phyloP scores from a whole-genome alignment of 1,140 invertebrate genomes.

The Pomphorhynchus laevis region DNA sequence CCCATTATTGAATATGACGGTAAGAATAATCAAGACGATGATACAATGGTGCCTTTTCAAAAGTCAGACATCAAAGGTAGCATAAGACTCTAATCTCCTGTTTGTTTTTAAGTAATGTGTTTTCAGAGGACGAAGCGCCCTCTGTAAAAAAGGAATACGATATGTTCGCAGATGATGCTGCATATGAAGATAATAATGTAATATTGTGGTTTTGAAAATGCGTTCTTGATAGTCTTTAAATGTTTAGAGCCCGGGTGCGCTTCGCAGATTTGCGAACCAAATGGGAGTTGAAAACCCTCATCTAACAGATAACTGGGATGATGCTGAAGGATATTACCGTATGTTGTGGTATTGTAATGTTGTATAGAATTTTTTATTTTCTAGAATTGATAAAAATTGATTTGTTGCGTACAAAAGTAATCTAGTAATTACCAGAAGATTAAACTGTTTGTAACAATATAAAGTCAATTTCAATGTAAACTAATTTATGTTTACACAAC shows the following conservation, averaged over 20 bases:
- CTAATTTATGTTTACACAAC: too few relatives aligned
- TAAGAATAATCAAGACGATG: too few relatives aligned
- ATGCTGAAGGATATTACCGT: conserved; percentile 87
- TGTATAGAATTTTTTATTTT: not conserved
- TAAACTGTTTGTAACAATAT: not conserved
- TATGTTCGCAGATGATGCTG: conserved; percentile 10
- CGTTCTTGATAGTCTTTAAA: not conserved
- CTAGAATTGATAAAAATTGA: not conserved
- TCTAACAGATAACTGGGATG: conserved; percentile 92
- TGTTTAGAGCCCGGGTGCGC: conserved; percentile 23
- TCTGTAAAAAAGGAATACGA: not conserved
- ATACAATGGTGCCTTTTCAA: too few relatives aligned
- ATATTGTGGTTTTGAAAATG: not conserved
- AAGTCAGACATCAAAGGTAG: too few relatives aligned
- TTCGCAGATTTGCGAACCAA: conserved; percentile 25
- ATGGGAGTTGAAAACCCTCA: conserved; percentile 44
- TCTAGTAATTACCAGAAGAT: conserved; percentile 2
- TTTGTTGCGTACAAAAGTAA: not conserved
- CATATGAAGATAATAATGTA: not conserved
- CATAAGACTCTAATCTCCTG: too few relatives aligned
- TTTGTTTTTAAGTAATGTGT: too few relatives aligned
- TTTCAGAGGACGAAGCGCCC: too few relatives aligned
- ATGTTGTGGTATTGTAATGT: conserved; percentile 12
- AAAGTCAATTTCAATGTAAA: not conserved
- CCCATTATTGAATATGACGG: too few relatives aligned